Evolutionary conservation across 1,140 invertebrate species (phyloP).

Genomic region (Drosophila lini): DNA sequence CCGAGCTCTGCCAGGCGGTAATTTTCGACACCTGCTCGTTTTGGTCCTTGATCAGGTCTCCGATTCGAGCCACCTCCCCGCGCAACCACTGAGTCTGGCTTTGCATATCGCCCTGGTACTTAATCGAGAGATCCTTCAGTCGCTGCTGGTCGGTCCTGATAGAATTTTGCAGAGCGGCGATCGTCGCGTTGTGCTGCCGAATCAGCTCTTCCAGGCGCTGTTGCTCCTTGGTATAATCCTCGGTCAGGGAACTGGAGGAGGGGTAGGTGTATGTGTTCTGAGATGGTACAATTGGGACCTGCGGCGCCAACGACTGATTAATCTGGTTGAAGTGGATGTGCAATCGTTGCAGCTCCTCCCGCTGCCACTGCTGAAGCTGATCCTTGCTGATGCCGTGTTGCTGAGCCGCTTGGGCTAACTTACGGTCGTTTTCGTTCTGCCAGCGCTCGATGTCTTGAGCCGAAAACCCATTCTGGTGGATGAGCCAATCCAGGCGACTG

Average conservation of each 20-base stretch:
- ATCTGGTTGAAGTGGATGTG: slow-evolving; percentile 61
- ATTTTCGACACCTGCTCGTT: slow-evolving; percentile 72
- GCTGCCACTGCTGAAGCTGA: slow-evolving; percentile 72
- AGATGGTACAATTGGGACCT: slow-evolving; percentile 6
- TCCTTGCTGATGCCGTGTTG: slow-evolving; percentile 56
- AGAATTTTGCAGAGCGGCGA: slow-evolving; percentile 67
- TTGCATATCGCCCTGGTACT: slow-evolving; percentile 78
- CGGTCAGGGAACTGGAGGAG: slow-evolving; percentile 39
- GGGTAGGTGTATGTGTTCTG: slow-evolving; percentile 19
- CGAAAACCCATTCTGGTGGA: slow-evolving; percentile 73
- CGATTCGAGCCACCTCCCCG: slow-evolving; percentile 69
- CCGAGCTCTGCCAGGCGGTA: slow-evolving; percentile 75
- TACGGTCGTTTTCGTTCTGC: slow-evolving; percentile 68
- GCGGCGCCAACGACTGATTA: slow-evolving; percentile 64
- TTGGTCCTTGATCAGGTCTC: slow-evolving; percentile 71
- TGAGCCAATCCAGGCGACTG: slow-evolving; percentile 74
- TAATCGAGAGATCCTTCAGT: slow-evolving; percentile 65
- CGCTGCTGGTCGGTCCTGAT: slow-evolving; percentile 74
- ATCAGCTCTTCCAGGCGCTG: slow-evolving; percentile 70
- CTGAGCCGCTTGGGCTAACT: slow-evolving; percentile 53
- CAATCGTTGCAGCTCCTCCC: slow-evolving; percentile 67
- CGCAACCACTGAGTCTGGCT: slow-evolving; percentile 79
- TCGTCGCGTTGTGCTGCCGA: slow-evolving; percentile 73
- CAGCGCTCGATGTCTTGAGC: slow-evolving; percentile 74
- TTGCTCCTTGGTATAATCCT: slow-evolving; percentile 65